Conservation (phyloP, 2,888 invertebrate genomes). For the Timema podura region DNA sequence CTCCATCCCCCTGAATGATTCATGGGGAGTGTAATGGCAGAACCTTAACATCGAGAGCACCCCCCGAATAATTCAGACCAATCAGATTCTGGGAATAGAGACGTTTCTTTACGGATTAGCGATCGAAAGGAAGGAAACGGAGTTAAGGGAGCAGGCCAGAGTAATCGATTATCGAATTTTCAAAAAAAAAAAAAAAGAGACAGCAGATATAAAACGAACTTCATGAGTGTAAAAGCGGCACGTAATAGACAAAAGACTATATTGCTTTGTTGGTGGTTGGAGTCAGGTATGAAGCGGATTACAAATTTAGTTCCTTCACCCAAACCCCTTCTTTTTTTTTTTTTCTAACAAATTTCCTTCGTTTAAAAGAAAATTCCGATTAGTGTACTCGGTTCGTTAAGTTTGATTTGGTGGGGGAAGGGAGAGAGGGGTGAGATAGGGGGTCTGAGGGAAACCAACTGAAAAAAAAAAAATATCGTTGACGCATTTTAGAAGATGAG, state of each 20-base stretch:
- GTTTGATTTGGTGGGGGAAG: conserved; percentile 16
- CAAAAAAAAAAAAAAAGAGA: conserved; percentile 14
- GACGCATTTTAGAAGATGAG: too few species aligned
- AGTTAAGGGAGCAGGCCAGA: neutral
- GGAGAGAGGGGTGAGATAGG: neutral
- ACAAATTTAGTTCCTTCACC: too few species aligned
- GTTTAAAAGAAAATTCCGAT: neutral
- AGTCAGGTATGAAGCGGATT: too few species aligned
- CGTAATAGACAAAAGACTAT: too few species aligned
- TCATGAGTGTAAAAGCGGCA: too few species aligned
- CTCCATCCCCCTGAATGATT: conserved; percentile 13
- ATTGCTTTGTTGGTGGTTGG: too few species aligned
- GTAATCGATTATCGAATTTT: conserved; percentile 1
- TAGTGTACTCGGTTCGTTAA: conserved; percentile 27
- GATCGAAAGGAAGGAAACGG: neutral
- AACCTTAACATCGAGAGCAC: neutral
- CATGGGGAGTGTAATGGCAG: conserved; percentile 11
- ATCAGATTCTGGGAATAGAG: conserved; percentile 3
- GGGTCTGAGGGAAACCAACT: too few species aligned
- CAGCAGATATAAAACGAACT: neutral
- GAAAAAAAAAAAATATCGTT: too few species aligned
- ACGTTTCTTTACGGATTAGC: conserved; percentile 6
- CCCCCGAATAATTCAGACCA: conserved; percentile 5
- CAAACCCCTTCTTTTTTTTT: neutral
- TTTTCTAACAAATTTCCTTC: neutral